Conservation (phyloP, 2,113 vertebrate genomes). For the Paradoxurus hermaphroditus region DNA sequence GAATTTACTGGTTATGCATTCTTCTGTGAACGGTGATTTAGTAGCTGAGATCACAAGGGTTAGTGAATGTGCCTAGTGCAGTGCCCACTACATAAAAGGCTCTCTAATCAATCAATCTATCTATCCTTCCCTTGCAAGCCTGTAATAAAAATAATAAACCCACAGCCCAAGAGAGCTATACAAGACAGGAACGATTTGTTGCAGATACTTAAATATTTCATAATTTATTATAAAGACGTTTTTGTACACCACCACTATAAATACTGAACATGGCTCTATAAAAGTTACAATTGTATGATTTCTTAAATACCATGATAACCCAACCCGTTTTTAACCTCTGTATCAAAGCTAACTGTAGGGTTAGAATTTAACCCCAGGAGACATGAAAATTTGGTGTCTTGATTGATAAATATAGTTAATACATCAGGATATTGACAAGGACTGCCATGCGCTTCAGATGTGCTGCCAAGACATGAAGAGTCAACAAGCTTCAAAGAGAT, state of each 20-base stretch:
- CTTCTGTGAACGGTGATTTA: neutral
- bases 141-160: slow-evolving; percentile 17
- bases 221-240: slow-evolving; percentile 48
- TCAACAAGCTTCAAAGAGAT: slow-evolving; percentile 22
- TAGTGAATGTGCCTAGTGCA: neutral
- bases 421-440: neutral
- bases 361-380: neutral
- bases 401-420: slow-evolving; percentile 28
- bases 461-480: neutral
- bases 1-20: neutral
- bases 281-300: slow-evolving; percentile 47
- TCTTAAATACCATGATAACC: slow-evolving; percentile 14
- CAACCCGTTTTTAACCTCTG: neutral
- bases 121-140: neutral
- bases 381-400: slow-evolving; percentile 19
- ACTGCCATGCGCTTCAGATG: neutral
- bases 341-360: neutral
- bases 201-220: slow-evolving; percentile 46
- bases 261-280: slow-evolving; percentile 50
- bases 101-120: neutral
- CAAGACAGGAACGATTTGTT: slow-evolving; percentile 2
- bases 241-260: slow-evolving; percentile 26
- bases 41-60: neutral
- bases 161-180: slow-evolving; percentile 14
- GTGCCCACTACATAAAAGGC: neutral